phyloP scores from a whole-genome alignment of 2,888 invertebrate genomes.

The Agrilus cyanescens region DNA sequence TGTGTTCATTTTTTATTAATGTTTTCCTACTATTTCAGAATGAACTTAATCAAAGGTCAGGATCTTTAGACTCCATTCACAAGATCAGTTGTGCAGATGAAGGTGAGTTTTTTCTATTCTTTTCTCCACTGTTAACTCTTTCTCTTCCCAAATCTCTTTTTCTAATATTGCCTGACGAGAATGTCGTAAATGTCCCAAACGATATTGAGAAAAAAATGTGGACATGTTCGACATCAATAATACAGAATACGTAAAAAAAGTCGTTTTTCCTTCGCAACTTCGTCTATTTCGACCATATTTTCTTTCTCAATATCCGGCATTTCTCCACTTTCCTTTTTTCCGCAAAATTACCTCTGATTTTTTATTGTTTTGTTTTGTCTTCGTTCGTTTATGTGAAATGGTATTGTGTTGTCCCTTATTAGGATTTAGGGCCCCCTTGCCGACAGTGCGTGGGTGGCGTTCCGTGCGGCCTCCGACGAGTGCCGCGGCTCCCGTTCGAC shows the following conservation, averaged over 20 bases:
- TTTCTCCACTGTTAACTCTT: too few species aligned
- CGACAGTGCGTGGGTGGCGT: slow-evolving; percentile 39
- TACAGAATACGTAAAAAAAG: too few species aligned
- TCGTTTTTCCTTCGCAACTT: too few species aligned
- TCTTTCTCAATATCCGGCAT: too few species aligned
- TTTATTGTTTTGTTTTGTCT: slow-evolving; percentile 1
- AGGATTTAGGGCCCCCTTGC: slow-evolving; percentile 28
- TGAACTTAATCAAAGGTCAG: slow-evolving; percentile 25
- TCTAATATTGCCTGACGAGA: too few species aligned
- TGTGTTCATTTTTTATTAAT: background rate
- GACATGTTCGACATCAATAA: too few species aligned
- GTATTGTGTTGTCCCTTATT: slow-evolving; percentile 16
- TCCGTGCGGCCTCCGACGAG: slow-evolving; percentile 45
- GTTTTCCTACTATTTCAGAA: slow-evolving; percentile 23
- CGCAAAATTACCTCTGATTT: too few species aligned
- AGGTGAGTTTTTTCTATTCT: slow-evolving; percentile 22
- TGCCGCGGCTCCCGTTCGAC: slow-evolving; percentile 40
- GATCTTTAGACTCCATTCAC: slow-evolving; percentile 32
- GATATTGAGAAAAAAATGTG: too few species aligned
- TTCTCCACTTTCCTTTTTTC: too few species aligned
- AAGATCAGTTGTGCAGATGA: slow-evolving; percentile 28
- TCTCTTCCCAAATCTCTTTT: too few species aligned
- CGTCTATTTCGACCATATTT: too few species aligned
- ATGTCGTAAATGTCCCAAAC: too few species aligned
- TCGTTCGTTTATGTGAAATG: slow-evolving; percentile 8